Conservation (phyloP, 2,888 invertebrate species). For the Tubiluchus corallicola region DNA sequence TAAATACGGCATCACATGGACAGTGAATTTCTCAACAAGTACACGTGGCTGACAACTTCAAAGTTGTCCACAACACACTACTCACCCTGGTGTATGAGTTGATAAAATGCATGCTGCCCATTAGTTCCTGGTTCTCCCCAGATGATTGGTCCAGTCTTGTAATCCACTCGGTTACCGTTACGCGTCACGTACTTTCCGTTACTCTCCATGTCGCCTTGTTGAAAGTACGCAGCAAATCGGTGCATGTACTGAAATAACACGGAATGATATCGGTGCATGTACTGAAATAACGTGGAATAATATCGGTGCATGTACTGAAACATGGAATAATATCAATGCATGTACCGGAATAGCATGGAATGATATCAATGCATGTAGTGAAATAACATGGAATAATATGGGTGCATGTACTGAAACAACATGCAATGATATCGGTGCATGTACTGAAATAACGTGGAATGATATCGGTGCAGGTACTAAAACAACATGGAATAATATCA, state of each 20-base stretch:
- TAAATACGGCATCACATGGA: no score
- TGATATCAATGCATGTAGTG: neutral
- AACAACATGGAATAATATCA: neutral
- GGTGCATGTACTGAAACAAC: neutral
- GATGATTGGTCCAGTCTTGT: slow-evolving; percentile 53
- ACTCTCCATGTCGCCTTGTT: slow-evolving; percentile 99
- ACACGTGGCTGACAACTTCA: no score
- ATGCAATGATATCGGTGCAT: slow-evolving; percentile 52
- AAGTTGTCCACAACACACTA: no score
- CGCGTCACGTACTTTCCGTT: slow-evolving; percentile 65
- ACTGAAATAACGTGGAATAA: neutral
- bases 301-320: no score
- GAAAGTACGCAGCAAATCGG: slow-evolving; percentile 96
- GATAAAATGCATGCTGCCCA: slow-evolving; percentile 99
- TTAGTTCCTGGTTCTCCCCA: slow-evolving; percentile 99
- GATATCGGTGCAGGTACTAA: neutral
- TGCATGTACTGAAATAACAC: slow-evolving; percentile 50
- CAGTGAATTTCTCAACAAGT: no score
- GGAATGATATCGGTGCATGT: neutral
- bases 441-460: slow-evolving; percentile 36
- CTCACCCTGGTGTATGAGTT: slow-evolving; percentile 79
- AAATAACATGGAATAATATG: neutral
- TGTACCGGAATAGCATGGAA: neutral
- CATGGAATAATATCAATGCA: neutral
- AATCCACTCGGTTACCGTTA: slow-evolving; percentile 30